Conservation (phyloP, 2,113 vertebrate genomes). For the Danionella cerebrum region DNA sequence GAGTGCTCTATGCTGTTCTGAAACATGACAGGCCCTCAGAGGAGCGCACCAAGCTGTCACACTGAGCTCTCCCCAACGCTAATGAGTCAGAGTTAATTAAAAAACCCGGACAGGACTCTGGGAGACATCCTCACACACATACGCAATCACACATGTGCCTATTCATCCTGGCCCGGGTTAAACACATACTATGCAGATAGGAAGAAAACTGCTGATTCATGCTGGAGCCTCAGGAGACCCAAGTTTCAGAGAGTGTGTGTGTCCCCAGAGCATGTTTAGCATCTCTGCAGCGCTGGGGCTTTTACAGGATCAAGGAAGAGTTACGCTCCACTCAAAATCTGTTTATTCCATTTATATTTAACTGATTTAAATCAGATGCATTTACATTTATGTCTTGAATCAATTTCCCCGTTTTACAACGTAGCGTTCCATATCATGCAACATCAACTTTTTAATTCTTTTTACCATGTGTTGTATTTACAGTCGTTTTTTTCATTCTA, state of each 20-base stretch:
- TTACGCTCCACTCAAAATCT: too few relatives aligned
- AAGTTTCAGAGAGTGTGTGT: not conserved
- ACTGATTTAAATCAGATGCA: too few relatives aligned
- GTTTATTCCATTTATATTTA: too few relatives aligned
- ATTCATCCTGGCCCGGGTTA: slow-evolving; percentile 17
- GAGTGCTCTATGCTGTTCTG: slow-evolving; percentile 19
- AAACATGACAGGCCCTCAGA: slow-evolving; percentile 38
- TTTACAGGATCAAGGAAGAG: not conserved
- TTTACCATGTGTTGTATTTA: too few relatives aligned
- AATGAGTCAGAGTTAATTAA: slow-evolving; percentile 45
- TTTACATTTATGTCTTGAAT: too few relatives aligned
- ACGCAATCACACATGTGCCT: not conserved
- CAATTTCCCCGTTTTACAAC: too few relatives aligned
- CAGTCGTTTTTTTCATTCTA: too few relatives aligned
- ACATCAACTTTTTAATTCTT: too few relatives aligned
- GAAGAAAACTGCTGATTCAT: slow-evolving; percentile 36
- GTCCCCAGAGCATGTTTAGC: slow-evolving; percentile 20
- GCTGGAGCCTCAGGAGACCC: slow-evolving; percentile 5
- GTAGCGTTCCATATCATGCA: too few relatives aligned
- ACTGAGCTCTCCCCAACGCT: slow-evolving; percentile 28
- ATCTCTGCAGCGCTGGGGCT: slow-evolving; percentile 13
- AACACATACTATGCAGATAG: slow-evolving; percentile 27
- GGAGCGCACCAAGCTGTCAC: slow-evolving; percentile 34
- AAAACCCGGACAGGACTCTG: slow-evolving; percentile 26
- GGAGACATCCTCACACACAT: slow-evolving; percentile 7